Evolutionary conservation across 1,140 invertebrate species (phyloP), one percentile per base, ranked within the genome.

Genomic region (Cydia strobilella): DNA sequence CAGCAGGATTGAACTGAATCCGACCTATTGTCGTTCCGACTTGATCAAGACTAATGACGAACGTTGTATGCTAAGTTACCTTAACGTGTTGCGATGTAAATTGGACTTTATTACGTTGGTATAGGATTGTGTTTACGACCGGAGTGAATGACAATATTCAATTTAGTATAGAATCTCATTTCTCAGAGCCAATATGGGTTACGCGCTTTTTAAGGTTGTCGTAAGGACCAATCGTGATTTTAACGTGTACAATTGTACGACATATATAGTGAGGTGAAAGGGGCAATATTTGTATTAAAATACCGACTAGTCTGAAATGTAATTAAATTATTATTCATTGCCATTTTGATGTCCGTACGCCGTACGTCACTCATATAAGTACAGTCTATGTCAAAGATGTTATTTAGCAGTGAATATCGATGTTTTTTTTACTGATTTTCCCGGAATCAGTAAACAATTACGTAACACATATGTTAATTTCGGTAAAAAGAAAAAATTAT

Each of bases 81-180:
- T 69, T 69, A 35, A n/a, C 31, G 31, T 23, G 27, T n/a, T 35
- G 7, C n/a, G 18, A 15, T 18, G 65, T 39, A 20, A 69, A 69
- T 35, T 69, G 31, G 27, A 35, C 31, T 18, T 69, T 69, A 69
- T 69, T 69, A 35, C 65, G 25, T 20, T 20, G 65, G 6, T 23
- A 20, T 39, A 69, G 18, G 15, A n/a, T 69, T 31, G 13, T 39
- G n/a, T 18, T 69, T 39, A 18, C 13, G 31, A 35, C 9, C 1
- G 31, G n/a, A 18, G 15, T 69, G n/a, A 69, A 69, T 39, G 25
- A 69, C 65, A 39, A 69, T 69, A 69, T 69, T 69, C 65, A 69
- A 69, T 69, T 69, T 69, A 69, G 65, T 69, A 69, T 69, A 69
- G 65, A 39, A 42, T 69, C 65, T 39, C 65, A 10, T 69, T 69